phyloP scores from a whole-genome alignment of 2,888 invertebrate species.

The Cyaniris semiargus region DNA sequence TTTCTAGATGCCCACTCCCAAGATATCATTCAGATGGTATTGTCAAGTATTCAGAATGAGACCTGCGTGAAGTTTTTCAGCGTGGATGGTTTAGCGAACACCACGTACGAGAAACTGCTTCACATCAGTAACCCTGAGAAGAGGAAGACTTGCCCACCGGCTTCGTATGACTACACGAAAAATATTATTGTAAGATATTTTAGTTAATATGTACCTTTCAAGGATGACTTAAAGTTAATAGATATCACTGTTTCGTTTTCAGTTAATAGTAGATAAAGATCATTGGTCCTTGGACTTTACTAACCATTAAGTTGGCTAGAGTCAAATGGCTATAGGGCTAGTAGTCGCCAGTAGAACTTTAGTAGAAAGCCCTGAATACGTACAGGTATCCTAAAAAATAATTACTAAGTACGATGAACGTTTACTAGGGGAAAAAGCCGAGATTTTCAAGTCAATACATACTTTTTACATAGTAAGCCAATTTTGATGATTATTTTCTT shows the following conservation, averaged over 20 bases:
- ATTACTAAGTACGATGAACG: too few species aligned
- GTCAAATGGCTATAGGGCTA: too few species aligned
- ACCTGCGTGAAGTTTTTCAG: constrained; percentile 67
- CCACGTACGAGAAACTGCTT: constrained; percentile 49
- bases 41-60: constrained; percentile 55
- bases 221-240: too few species aligned
- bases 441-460: too few species aligned
- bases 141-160: constrained; percentile 53
- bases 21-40: constrained; percentile 54
- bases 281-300: too few species aligned
- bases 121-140: constrained; percentile 61
- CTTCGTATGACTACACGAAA: constrained; percentile 49
- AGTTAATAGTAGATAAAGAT: too few species aligned
- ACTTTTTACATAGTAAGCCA: background rate
- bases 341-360: too few species aligned
- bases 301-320: too few species aligned
- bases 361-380: too few species aligned
- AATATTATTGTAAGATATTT: constrained; percentile 55
- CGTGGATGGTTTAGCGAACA: constrained; percentile 48
- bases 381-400: too few species aligned
- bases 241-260: too few species aligned
- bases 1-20: constrained; percentile 61
- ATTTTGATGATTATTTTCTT: background rate
- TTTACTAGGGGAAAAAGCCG: too few species aligned
- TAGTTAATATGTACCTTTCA: background rate